Percentiles rank a stretch among this genome's conserved stretches.
These are phyloP conservation scores for Ceyx margarethae DNA, from an alignment of 2,113 vertebrate genomes.

Conservation along the genomic window DNA sequence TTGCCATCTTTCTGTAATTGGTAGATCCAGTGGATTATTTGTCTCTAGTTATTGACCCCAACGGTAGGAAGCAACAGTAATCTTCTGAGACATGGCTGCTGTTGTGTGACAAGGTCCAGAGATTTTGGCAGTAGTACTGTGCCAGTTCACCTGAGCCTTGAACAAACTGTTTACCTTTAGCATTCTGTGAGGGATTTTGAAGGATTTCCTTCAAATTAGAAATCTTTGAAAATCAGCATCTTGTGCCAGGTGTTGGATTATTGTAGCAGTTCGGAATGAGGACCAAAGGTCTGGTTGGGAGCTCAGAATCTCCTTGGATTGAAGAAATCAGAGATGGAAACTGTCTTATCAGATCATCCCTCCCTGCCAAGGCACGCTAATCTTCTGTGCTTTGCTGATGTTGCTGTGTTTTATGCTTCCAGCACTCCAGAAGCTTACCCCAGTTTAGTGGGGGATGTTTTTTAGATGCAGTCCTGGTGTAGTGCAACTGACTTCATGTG, in stretches of 20 bases:
- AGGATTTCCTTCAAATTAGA: slow-evolving; percentile 45
- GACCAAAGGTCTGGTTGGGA: neutral
- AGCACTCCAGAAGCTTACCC: neutral
- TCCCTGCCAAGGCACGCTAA: neutral
- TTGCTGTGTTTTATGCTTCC: neutral
- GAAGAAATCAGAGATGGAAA: neutral
- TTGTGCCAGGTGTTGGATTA: neutral
- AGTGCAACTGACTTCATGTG: rapidly evolving
- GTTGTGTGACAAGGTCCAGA: rapidly evolving
- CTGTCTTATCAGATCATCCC: slow-evolving; percentile 7
- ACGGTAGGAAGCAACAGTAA: neutral
- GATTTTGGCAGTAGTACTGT: neutral
- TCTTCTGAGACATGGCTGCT: neutral
- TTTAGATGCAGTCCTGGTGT: neutral
- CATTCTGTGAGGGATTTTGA: slow-evolving; percentile 33
- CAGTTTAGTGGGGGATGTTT: neutral
- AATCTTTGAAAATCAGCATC: slow-evolving; percentile 7
- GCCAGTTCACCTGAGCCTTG: neutral
- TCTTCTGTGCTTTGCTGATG: neutral
- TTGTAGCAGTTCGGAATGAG: neutral
- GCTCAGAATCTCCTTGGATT: neutral
- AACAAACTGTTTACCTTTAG: slow-evolving; percentile 29
- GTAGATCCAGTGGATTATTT: neutral
- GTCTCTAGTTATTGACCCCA: neutral
- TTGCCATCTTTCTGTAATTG: rapidly evolving